Conservation (phyloP, 2,797 vertebrate species). For the Pangasius sanitwongsei region DNA sequence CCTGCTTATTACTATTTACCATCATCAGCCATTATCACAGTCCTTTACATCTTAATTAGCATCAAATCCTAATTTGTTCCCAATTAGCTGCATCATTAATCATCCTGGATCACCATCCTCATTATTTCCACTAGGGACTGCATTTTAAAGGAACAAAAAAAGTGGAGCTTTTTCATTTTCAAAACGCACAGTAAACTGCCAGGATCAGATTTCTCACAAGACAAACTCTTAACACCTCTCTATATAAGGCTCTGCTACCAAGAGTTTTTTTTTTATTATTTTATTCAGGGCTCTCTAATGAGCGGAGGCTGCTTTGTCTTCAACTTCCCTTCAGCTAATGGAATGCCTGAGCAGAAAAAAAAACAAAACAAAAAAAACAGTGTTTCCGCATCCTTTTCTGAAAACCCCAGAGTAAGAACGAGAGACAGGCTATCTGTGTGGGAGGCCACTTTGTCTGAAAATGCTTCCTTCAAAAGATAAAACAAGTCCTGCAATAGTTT, state of each 20-base stretch:
- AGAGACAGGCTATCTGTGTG: not conserved
- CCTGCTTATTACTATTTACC: not conserved
- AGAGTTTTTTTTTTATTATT: slow-evolving; percentile 35
- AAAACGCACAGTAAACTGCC: not conserved
- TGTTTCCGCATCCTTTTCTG: slow-evolving; percentile 13
- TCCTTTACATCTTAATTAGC: not conserved
- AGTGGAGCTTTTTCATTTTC: not conserved
- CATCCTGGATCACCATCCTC: slow-evolving; percentile 1
- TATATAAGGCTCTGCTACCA: not conserved
- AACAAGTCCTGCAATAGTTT: not conserved
- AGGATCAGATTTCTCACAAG: not conserved
- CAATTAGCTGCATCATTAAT: slow-evolving; percentile 16
- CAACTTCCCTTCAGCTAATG: slow-evolving; percentile 22
- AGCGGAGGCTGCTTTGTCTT: slow-evolving; percentile 46
- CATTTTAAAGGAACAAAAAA: not conserved
- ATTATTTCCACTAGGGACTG: not conserved
- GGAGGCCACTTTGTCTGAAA: slow-evolving; percentile 18
- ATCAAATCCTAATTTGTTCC: not conserved
- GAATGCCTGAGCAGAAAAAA: slow-evolving; percentile 18
- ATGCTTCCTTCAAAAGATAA: not conserved
- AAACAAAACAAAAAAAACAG: not conserved
- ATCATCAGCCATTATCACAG: slow-evolving; percentile 7
- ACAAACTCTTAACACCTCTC: slow-evolving; percentile 14
- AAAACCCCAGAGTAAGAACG: not conserved
- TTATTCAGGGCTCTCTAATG: not conserved